Base-by-base conservation (phyloP, 2,888 invertebrate species). In the Ochlodes sylvanus region DNA sequence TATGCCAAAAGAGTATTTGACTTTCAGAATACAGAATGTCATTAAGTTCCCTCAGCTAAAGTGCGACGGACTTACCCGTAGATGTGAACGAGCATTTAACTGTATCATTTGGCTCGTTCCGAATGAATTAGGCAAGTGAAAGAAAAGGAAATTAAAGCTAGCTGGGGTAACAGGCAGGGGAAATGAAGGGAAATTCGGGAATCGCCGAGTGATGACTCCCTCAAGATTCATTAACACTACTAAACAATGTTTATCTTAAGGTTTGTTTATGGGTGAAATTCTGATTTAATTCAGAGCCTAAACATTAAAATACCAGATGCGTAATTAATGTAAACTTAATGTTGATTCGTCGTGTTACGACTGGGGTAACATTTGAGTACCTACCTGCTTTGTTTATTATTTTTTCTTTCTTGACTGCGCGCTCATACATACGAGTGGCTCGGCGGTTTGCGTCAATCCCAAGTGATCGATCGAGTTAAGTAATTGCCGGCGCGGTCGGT, bases 101-200 rank as follows among this genome's bases (percentile, higher is more conserved):
- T 58, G 50, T 50, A 58, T 41, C 44, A 66, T 60, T 66, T 52
- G 54, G 60, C 52, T 60, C 66, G 27, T 42, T 60, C 52, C 15
- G 27, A 63, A 41, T 58, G 38, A 58, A 65, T 65, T 65, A 65
- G 50, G 50, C n/a, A 32, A 58, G 38, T 66, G 60, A 54, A 66
- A 60, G 66, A 60, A 42, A 27, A 44, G 52, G 66, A 38, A 66
- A 60, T 65, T 27, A 41, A 58, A 65, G 64, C 15, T 15, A 44
- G 44, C n/a, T 21, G 15, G 5, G 47, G 32, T 21, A 44, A 52
- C 21, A 52, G 27, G 21, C n/a, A 14, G 50, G n/a, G 52, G 14
- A 52, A 52, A 52, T 52, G 21, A 52, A 17, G 52, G 52, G 12
- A 52, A 52, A 52, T 27, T 52, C 27, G 27, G 10, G 21, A 27